Evolutionary conservation across 2,797 vertebrate genomes (phyloP).

Genomic region (Microchirus variegatus): DNA sequence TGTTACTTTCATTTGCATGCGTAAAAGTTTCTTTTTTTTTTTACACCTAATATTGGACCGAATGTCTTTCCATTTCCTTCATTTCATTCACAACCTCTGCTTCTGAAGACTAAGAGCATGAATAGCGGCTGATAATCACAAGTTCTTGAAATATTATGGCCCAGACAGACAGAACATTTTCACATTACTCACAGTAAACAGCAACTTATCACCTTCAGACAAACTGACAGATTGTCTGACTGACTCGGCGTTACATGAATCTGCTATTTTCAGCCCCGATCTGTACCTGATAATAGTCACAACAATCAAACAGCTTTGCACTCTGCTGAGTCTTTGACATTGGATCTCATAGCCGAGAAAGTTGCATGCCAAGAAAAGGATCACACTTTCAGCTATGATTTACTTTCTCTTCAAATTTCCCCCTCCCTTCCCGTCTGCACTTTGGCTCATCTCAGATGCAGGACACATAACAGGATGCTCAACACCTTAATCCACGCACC

Average conservation of each 20-base stretch:
- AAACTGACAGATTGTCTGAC: constrained; percentile 29
- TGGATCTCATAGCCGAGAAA: constrained; percentile 39
- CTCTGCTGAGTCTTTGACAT: constrained; percentile 12
- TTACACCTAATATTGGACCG: background rate
- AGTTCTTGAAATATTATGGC: constrained; percentile 3
- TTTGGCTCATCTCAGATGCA: constrained; percentile 15
- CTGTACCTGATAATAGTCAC: constrained; percentile 45
- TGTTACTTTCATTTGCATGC: too few species aligned
- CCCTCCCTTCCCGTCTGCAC: background rate
- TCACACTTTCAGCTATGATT: background rate
- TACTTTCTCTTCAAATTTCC: background rate
- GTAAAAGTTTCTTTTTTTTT: too few species aligned
- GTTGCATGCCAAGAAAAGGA: constrained; percentile 10
- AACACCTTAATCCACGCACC: constrained; percentile 8
- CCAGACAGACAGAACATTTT: constrained; percentile 2
- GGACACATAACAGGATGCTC: constrained; percentile 15
- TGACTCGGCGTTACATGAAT: constrained; percentile 34
- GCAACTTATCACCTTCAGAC: constrained; percentile 18
- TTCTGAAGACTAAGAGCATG: constrained; percentile 2
- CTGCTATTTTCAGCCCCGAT: constrained; percentile 30
- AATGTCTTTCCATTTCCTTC: constrained; percentile 1
- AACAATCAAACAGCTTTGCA: constrained; percentile 56
- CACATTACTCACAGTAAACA: constrained; percentile 4
- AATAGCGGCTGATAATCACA: background rate
- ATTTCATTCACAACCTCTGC: constrained; percentile 3